Conservation (phyloP, 2,888 invertebrate genomes). For the Chrysopilus asiliformis region DNA sequence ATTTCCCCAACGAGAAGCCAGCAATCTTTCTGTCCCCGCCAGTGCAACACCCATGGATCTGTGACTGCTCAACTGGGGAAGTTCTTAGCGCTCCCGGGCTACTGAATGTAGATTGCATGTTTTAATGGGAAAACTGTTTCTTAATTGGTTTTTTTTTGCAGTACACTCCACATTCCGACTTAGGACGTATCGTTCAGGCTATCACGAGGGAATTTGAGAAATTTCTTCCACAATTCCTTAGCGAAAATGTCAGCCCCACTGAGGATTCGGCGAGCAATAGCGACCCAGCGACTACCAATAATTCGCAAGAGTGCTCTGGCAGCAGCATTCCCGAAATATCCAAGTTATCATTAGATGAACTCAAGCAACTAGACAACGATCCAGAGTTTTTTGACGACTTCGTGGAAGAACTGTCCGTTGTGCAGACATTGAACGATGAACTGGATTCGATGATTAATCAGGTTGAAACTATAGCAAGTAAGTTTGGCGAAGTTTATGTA, state of each 20-base stretch:
- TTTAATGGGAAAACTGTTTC: not conserved
- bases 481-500: no score
- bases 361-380: constrained; percentile 54
- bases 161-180: constrained; percentile 65
- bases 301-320: constrained; percentile 9
- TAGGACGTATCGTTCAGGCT: constrained; percentile 68
- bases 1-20: constrained; percentile 67
- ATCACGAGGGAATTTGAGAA: constrained; percentile 65
- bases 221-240: constrained; percentile 41
- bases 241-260: constrained; percentile 10
- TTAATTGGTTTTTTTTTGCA: constrained; percentile 26
- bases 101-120: constrained; percentile 43
- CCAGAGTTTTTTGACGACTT: constrained; percentile 61
- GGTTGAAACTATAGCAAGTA: constrained; percentile 55
- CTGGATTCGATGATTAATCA: constrained; percentile 57
- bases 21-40: constrained; percentile 51
- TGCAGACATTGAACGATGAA: constrained; percentile 52
- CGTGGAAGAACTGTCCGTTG: constrained; percentile 51
- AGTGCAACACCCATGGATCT: constrained; percentile 60
- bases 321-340: constrained; percentile 31
- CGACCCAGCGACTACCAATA: not conserved
- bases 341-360: constrained; percentile 42
- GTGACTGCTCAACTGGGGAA: constrained; percentile 51
- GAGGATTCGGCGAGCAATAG: constrained; percentile 4
- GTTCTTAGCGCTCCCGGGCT: constrained; percentile 61